Percentiles rank a stretch among this genome's conserved stretches.
These are phyloP conservation scores for Leptosomus discolor DNA, from an alignment of 2,113 vertebrate genomes.

Conservation along the genomic window DNA sequence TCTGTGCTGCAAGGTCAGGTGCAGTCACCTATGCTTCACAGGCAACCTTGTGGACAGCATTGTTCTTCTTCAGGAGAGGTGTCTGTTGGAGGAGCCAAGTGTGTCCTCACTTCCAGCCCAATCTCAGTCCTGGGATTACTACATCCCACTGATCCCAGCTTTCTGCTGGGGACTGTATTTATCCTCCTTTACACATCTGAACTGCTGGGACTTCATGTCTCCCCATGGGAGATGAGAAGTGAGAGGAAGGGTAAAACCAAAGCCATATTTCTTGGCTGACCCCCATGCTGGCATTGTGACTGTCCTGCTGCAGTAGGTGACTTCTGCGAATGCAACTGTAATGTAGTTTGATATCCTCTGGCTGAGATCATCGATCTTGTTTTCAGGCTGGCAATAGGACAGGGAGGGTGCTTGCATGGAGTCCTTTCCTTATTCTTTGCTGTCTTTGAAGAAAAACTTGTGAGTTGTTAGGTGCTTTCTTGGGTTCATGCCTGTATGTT, in stretches of 20 bases:
- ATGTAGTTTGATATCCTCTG: background rate
- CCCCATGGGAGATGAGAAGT: background rate
- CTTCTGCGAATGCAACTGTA: background rate
- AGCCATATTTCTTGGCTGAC: accelerated
- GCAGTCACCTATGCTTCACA: background rate
- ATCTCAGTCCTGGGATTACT: background rate
- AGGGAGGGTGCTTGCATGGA: background rate
- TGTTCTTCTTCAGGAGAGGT: background rate
- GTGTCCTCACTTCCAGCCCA: background rate
- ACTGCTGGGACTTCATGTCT: background rate
- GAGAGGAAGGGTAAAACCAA: background rate
- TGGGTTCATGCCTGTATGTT: background rate
- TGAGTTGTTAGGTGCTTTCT: background rate
- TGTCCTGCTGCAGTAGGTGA: background rate
- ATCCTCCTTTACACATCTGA: background rate
- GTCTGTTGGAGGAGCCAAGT: background rate
- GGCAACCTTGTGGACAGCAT: background rate
- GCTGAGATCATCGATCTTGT: background rate
- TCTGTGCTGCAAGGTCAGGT: background rate
- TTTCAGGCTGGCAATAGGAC: background rate
- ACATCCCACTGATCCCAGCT: background rate
- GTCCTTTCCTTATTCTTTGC: background rate
- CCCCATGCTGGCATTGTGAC: background rate
- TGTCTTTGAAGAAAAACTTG: background rate
- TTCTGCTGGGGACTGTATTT: background rate